A percentile compares a stretch with the other conserved stretches of the same genome.
Evolutionary conservation across 1,140 invertebrate genomes (phyloP).

Genomic region (Musca domestica): DNA sequence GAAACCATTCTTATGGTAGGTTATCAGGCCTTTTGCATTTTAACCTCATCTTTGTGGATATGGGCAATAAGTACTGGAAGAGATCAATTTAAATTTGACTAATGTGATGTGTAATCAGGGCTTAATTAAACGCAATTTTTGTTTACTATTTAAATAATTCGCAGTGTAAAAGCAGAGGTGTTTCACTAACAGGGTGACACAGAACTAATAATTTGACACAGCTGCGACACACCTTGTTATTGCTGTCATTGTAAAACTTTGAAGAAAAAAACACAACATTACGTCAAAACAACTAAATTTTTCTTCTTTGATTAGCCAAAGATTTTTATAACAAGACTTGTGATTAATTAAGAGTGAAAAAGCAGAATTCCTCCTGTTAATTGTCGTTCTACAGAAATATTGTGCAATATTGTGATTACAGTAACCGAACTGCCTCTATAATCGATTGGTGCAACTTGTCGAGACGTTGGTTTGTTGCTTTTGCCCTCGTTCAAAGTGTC

Average conservation of each 20-base stretch:
- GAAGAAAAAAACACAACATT: slow-evolving; percentile 5
- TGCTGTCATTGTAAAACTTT: background rate
- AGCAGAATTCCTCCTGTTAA: background rate
- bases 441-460: background rate
- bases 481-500: background rate
- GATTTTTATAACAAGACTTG: slow-evolving; percentile 1
- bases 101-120: too few relatives aligned
- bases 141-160: too few relatives aligned
- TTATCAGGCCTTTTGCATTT: too few relatives aligned
- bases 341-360: slow-evolving; percentile 19
- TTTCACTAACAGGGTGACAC: background rate
- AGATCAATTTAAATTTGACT: too few relatives aligned
- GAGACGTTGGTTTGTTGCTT: background rate
- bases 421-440: slow-evolving; percentile 13
- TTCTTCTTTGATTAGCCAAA: slow-evolving; percentile 10
- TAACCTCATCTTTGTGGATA: too few relatives aligned
- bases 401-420: background rate
- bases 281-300: slow-evolving; percentile 12
- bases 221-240: background rate
- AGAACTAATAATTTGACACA: background rate
- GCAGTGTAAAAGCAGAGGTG: background rate
- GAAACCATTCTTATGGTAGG: too few relatives aligned
- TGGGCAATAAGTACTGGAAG: too few relatives aligned
- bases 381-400: background rate
- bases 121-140: too few relatives aligned